These are phyloP conservation scores for Drosophila macrospina DNA, from an alignment of 2,888 invertebrate species.

Conservation along the genomic window DNA sequence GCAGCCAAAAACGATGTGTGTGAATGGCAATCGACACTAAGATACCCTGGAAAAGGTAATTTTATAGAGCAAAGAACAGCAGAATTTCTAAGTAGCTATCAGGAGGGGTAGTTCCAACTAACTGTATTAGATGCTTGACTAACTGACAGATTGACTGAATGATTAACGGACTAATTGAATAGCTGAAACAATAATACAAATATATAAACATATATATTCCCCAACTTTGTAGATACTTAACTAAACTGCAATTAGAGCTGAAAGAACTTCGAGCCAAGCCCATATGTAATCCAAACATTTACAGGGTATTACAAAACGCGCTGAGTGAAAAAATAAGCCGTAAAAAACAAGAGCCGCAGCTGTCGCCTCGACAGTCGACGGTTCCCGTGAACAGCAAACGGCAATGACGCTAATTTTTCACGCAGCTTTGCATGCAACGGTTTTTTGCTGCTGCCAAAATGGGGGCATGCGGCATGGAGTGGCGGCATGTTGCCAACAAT, in stretches of 20 bases:
- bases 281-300: no score
- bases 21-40: not conserved
- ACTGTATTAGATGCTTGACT: not conserved
- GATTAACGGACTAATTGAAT: not conserved
- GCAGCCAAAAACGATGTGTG: constrained; percentile 24
- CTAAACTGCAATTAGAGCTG: no score
- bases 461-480: not conserved
- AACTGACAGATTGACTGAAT: not conserved
- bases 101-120: no score
- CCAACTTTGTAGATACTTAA: no score
- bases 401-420: constrained; percentile 70
- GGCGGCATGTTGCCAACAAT: constrained; percentile 10
- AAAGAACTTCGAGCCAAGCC: not conserved
- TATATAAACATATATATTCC: no score
- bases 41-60: constrained; percentile 10
- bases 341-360: constrained; percentile 28
- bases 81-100: no score
- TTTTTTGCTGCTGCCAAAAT: constrained; percentile 5
- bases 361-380: constrained; percentile 24
- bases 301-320: constrained; percentile 14
- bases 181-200: no score
- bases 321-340: constrained; percentile 17
- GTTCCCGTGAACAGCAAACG: constrained; percentile 41
- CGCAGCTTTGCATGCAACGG: constrained; percentile 64
- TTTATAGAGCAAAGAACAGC: not conserved